Base-by-base conservation (phyloP, 1,140 invertebrate species). In the Apis laboriosa region DNA sequence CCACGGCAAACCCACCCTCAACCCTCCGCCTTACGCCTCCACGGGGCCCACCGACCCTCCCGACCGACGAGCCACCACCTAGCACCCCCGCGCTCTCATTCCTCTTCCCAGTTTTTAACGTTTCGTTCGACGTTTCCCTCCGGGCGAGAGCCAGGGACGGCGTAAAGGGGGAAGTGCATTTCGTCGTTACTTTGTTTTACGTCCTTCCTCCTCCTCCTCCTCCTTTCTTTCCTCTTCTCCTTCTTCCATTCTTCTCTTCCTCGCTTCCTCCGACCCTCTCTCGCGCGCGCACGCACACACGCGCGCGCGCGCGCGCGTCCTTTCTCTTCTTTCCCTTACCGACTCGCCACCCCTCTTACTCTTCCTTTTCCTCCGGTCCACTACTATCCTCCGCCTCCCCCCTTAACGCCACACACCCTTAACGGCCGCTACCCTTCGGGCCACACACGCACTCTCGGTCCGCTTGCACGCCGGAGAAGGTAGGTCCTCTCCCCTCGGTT, bases 131-230 rank as follows among this genome's bases (percentile, higher is more conserved):
- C 91, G 90, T 92, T 94, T 93, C 91, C 92, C 91, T 90, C 90
- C 89, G 89, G 89, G 86, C 76, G 84, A 84, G 84, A 88, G 85
- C 77, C 75, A 75, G 83, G 82, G 63, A 88, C 84, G 78, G 67
- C 64, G 85, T 77, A 80, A 86, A 86, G 85, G 90, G 88, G 89
- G 87, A 91, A 92, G 92, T 93, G 92, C 92, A 93, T 93, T 93
- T 93, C 91, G 92, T 93, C 93, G 93, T 94, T 93, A 93, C 92
- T 93, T 93, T 93, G 93, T 93, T 94, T 93, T 94, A 93, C 91
- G 91, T 90, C 90, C 90, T 90, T 86, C 87, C 88, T 88, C 21
- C 24, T 64, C 74, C 21, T 34, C 34, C 56, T 55, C 17, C 19
- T 53, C 28, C 19, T 85, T 64, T 74, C 77, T 71, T 61, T 66